Percentiles rank a stretch among this genome's conserved stretches.
Conservation (phyloP, 2,888 invertebrate species). For the Agrochola circellaris region DNA sequence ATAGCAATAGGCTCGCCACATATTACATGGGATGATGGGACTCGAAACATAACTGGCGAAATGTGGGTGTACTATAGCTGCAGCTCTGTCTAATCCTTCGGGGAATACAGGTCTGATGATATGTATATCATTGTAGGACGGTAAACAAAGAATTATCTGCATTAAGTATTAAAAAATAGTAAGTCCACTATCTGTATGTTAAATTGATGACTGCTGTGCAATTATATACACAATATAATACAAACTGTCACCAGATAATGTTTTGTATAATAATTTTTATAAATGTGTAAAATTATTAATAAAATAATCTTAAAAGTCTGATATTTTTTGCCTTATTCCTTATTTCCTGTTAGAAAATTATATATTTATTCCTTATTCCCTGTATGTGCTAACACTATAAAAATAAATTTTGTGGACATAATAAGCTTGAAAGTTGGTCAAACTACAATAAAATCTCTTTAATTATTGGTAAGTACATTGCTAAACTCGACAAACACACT, state of each 20-base stretch:
- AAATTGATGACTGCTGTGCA: neutral
- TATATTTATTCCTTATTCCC: neutral
- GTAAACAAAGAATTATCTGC: neutral
- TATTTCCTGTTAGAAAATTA: neutral
- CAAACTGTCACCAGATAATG: neutral
- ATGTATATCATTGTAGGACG: neutral
- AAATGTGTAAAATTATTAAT: conserved; percentile 1
- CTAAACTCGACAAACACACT: neutral
- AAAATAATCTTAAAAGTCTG: neutral
- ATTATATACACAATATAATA: neutral
- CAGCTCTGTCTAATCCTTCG: too few relatives aligned
- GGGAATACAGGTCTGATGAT: too few relatives aligned
- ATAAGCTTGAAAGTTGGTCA: neutral
- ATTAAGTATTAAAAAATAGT: neutral
- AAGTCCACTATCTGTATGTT: neutral
- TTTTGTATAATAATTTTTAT: neutral
- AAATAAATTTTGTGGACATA: neutral
- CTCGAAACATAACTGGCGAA: too few relatives aligned
- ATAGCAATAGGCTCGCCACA: too few relatives aligned
- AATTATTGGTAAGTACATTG: neutral
- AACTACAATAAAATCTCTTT: neutral
- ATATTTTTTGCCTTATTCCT: neutral
- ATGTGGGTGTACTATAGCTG: too few relatives aligned
- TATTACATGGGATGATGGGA: too few relatives aligned
- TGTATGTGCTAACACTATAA: neutral